Base-by-base conservation (phyloP, 1,140 invertebrate genomes). In the Rhagoletis pomonella region DNA sequence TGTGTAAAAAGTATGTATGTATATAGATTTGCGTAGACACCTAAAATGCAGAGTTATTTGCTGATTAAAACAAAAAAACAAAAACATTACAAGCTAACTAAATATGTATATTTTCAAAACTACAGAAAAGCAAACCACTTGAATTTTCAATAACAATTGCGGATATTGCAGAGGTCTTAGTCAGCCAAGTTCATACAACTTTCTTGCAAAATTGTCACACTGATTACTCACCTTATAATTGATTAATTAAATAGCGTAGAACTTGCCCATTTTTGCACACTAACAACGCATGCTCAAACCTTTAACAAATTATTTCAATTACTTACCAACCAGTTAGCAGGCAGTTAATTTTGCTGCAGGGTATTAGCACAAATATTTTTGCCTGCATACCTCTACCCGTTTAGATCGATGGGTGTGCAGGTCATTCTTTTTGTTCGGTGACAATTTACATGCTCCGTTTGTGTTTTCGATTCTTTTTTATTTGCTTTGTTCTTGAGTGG, bases 391-490 rank as follows among this genome's bases (percentile, higher is more conserved):
- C 9, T 42, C 47, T 42, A 55, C 47, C 14, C 44, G 67, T 67
- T 29, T 14, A 47, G 4, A 73, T 73, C 14, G 17, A 50, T 14
- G 47, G 73, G 73, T 81, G 73, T 50, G 44, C n/a, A 12, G 67
- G 17, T 55, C 73, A 81, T 81, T 55, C 47, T 81, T 55, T 47
- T 81, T 55, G 73, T 55, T 58, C 44, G 73, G 47, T 81, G 73
- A 81, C 73, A 81, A 81, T 81, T 81, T 81, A 81, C 73, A 81
- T 81, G 73, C 73, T 81, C 73, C 7, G 73, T 58, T 81, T 81
- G 50, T 58, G 73, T 29, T 81, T 81, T 7, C 3, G 5, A 2
- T n/a, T 55, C 9, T 55, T 81, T 81, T n/a, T n/a, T n/a, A n/a
- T n/a, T n/a, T 47, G 12, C 44, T 29, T 81, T 81, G 17, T n/a